Base-by-base conservation (phyloP, 2,113 vertebrate genomes). In the Gorsachius goisagi region DNA sequence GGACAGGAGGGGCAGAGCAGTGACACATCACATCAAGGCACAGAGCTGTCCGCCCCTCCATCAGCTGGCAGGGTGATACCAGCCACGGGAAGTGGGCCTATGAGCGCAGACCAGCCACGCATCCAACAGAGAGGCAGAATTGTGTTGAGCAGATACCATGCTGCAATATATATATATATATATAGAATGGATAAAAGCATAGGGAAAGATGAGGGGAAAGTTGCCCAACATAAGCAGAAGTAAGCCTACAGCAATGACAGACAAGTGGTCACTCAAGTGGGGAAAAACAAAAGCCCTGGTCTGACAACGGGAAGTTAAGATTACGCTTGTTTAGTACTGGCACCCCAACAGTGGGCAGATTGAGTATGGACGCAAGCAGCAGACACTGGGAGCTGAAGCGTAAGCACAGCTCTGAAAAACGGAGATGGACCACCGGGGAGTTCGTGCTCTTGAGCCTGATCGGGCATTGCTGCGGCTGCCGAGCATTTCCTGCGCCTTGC, bases 351-450 rank as follows among this genome's bases (percentile, higher is more conserved):
- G 50, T 0, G 45, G 28, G 37, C 80, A 79, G 81, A 17, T 0
- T 4, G 22, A 50, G 45, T 1, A 62, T 0, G 2, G 62, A 16
- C 2, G 4, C 44, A 11, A 0, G 18, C 59, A 53, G 41, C 16
- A 85, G 39, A 26, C 50, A 0, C 9, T 5, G 30, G 44, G 33
- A 21, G 21, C 32, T 28, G 27, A 73, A 55, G 41, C 0, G 4
- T 6, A 17, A 49, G 22, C 60, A 11, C n/a, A 30, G 0, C 60
- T 56, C 66, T 6, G 59, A 60, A 50, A 39, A 55, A 12, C 1
- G 0, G 50, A 30, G 47, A 20, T 0, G 15, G 17, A 22, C 11
- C 58, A 16, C 16, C 2, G 3, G 22, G 62, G 17, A 45, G 60
- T 3, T 28, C 35, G 11, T 1, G 2, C 53, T n/a, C 37, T 7